A percentile compares a stretch with the other conserved stretches of the same genome.
These are phyloP conservation scores for Caenorhabditis sp. DNA, from an alignment of 2,888 invertebrate species.

Conservation along the genomic window DNA sequence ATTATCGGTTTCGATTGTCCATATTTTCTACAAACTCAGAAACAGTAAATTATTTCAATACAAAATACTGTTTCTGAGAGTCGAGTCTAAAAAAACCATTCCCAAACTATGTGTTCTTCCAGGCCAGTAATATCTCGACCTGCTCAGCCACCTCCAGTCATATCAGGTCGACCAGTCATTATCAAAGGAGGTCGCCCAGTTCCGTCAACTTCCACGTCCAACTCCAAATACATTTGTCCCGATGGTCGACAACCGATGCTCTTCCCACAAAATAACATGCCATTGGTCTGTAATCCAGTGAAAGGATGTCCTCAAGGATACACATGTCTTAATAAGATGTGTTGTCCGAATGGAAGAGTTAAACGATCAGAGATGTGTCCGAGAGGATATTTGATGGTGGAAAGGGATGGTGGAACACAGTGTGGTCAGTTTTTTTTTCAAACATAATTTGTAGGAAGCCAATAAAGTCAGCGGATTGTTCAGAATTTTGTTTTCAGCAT, in stretches of 20 bases:
- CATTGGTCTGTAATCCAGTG: constrained; percentile 49
- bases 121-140: background rate
- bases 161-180: constrained; percentile 1
- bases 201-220: background rate
- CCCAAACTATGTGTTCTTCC: too few relatives aligned
- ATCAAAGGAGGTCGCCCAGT: constrained; percentile 13
- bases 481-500: too few relatives aligned
- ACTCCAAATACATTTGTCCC: constrained; percentile 42
- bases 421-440: constrained; percentile 12
- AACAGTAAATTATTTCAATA: too few relatives aligned
- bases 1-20: too few relatives aligned
- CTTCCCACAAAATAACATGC: constrained; percentile 55
- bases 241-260: constrained; percentile 51
- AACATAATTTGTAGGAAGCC: too few relatives aligned
- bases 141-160: background rate
- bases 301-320: constrained; percentile 53
- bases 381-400: constrained; percentile 25
- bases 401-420: constrained; percentile 6
- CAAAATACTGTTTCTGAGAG: too few relatives aligned
- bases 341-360: constrained; percentile 40
- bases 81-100: too few relatives aligned
- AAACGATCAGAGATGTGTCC: constrained; percentile 23
- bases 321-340: constrained; percentile 47
- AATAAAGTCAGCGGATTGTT: too few relatives aligned
- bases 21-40: too few relatives aligned